Evolutionary conservation across 2,888 invertebrate species (phyloP), one percentile per base, ranked within the genome.

Genomic region (Macrophya alboannulata): DNA sequence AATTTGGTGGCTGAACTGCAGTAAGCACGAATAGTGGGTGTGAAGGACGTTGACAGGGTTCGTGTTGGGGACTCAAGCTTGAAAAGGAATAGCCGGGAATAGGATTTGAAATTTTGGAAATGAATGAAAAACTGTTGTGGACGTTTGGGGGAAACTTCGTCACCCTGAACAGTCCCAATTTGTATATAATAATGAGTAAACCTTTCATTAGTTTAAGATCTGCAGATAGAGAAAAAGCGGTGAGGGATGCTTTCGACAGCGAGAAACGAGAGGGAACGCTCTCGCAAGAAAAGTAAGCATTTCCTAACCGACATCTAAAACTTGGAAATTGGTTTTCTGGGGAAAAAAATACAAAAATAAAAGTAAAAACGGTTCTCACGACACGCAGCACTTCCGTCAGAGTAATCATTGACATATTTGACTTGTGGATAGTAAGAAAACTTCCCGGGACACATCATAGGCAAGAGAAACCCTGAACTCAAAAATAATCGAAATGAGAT

Each of bases 301-400:
- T 37, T 43, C 15, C 25, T 77, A 10, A 37, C 55, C 55, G 51
- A 55, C 77, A 37, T 77, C 55, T 37, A 31, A 77, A 77, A 77
- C 51, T 77, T 77, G 17, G 77, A 51, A 55, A 77, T 77, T 77
- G 48, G 77, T 77, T 77, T 55, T 10, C 15, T 6, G 48, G 48
- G 45, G 25, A 45, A 5, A 21, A 74, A 45, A 45, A 74, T 21
- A n/a, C n/a, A 68, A 68, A 31, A 68, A 10, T 10, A 48, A 48
- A 62, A 25, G 62, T 48, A 74, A 74, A 45, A 74, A 37, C 43
- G 9, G 48, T 37, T 10, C 17, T 40, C 71, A 40, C 40, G 17
- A 71, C 68, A 68, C 37, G 37, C 15, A 15, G 37, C 31, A 68
- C 68, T 68, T 25, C 37, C 68, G 15, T 25, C 37, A 37, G 17